Evolutionary conservation across 2,888 invertebrate genomes (phyloP).

Genomic region (Chrysolina americana): DNA sequence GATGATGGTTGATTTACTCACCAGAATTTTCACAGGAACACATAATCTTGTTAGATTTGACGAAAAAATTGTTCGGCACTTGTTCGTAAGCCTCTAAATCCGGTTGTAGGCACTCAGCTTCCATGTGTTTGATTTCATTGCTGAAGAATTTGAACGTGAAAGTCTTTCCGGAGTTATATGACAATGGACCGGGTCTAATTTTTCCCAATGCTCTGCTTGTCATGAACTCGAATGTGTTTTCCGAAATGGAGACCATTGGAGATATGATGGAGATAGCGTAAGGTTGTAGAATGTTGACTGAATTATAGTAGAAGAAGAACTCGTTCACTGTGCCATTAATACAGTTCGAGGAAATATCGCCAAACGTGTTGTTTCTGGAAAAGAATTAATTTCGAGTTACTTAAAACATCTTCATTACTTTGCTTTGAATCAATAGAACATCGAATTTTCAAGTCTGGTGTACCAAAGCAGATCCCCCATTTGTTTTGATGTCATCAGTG

Average conservation of each 20-base stretch:
- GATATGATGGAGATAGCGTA: constrained; percentile 66
- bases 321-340: constrained; percentile 71
- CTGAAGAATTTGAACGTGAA: constrained; percentile 68
- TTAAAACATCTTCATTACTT: too few relatives aligned
- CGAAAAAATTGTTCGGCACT: constrained; percentile 66
- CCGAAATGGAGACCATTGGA: constrained; percentile 61
- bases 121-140: constrained; percentile 70
- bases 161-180: constrained; percentile 57
- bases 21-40: constrained; percentile 72
- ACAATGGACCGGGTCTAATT: constrained; percentile 60
- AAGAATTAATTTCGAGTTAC: constrained; percentile 48
- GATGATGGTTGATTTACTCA: constrained; percentile 56
- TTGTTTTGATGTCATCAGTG: too few relatives aligned
- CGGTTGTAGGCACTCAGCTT: constrained; percentile 71
- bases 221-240: constrained; percentile 69
- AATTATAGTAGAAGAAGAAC: constrained; percentile 69
- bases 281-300: constrained; percentile 67
- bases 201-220: constrained; percentile 69
- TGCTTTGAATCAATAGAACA: too few relatives aligned
- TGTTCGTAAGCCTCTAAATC: constrained; percentile 70
- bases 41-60: constrained; percentile 69
- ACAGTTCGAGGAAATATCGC: constrained; percentile 67
- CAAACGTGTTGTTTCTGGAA: constrained; percentile 66
- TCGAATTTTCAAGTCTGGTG: too few relatives aligned
- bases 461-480: too few relatives aligned